A percentile compares a stretch with the other conserved stretches of the same genome.
Evolutionary conservation across 2,797 vertebrate species (phyloP).

Genomic region (Ara ararauna): DNA sequence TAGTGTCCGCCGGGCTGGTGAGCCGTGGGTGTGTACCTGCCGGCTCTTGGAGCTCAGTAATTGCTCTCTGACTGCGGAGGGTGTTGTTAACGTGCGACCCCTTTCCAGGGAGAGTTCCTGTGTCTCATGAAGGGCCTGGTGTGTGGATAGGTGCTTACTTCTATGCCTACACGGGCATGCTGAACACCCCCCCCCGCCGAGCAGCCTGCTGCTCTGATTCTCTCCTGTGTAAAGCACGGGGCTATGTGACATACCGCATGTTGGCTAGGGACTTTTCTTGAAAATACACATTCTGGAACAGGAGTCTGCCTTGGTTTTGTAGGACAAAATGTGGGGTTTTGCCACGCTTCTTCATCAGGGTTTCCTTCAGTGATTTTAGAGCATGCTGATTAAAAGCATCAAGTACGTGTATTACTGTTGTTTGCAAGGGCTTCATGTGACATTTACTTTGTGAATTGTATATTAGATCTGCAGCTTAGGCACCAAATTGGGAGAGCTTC

Average conservation of each 20-base stretch:
- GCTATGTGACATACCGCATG: accelerated
- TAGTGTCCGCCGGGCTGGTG: no score
- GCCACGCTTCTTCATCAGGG: accelerated
- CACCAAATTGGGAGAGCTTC: background rate
- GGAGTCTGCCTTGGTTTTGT: background rate
- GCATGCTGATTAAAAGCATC: background rate
- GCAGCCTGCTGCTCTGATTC: background rate
- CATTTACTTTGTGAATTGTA: background rate
- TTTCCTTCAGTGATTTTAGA: background rate
- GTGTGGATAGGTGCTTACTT: background rate
- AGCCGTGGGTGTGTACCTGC: background rate
- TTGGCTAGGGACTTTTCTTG: background rate
- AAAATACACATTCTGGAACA: accelerated
- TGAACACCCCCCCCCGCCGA: background rate
- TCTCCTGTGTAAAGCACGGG: background rate
- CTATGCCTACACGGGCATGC: background rate
- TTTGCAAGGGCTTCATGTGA: background rate
- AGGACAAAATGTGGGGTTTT: background rate
- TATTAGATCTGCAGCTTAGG: background rate
- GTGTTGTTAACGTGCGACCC: no score
- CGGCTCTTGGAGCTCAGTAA: background rate
- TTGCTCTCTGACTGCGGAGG: background rate
- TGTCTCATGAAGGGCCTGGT: background rate
- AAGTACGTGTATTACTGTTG: accelerated
- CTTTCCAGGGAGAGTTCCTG: accelerated